Percentiles rank a stretch among this genome's conserved stretches.
Evolutionary conservation across 2,888 invertebrate genomes (phyloP).

Genomic region (Neelides folsomi): DNA sequence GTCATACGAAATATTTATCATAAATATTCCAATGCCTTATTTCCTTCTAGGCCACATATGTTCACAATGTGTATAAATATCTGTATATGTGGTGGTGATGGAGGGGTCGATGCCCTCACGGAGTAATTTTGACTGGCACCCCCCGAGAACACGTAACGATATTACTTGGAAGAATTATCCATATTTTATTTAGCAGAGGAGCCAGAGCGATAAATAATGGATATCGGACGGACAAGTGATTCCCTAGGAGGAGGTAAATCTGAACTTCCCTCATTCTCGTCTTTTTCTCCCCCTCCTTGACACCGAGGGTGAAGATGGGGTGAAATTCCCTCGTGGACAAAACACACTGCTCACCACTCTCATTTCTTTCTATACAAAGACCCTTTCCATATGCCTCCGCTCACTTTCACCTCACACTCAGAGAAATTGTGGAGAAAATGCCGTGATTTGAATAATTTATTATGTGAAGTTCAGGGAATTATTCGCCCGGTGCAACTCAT

Average conservation of each 20-base stretch:
- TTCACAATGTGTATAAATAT: too few relatives aligned
- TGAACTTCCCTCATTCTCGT: slow-evolving; percentile 2
- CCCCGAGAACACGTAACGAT: too few relatives aligned
- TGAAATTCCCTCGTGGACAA: slow-evolving; percentile 4
- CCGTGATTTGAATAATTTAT: slow-evolving; percentile 32
- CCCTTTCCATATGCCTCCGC: neutral
- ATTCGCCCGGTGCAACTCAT: slow-evolving; percentile 15
- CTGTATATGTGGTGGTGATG: too few relatives aligned
- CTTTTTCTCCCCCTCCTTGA: neutral
- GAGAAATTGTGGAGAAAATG: slow-evolving; percentile 12
- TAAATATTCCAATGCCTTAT: too few relatives aligned
- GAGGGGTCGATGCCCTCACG: too few relatives aligned
- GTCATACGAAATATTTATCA: too few relatives aligned
- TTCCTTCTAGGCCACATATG: too few relatives aligned
- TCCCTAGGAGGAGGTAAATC: neutral
- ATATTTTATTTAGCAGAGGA: too few relatives aligned
- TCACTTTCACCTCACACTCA: neutral
- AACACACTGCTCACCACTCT: neutral
- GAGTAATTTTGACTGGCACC: too few relatives aligned
- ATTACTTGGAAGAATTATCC: too few relatives aligned
- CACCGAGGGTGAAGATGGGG: slow-evolving; percentile 1
- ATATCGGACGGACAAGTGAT: too few relatives aligned
- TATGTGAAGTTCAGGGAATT: slow-evolving; percentile 14
- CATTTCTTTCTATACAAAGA: neutral
- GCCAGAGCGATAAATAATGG: too few relatives aligned